Base-by-base conservation (phyloP, 2,797 vertebrate species). In the Eremophila alpestris region DNA sequence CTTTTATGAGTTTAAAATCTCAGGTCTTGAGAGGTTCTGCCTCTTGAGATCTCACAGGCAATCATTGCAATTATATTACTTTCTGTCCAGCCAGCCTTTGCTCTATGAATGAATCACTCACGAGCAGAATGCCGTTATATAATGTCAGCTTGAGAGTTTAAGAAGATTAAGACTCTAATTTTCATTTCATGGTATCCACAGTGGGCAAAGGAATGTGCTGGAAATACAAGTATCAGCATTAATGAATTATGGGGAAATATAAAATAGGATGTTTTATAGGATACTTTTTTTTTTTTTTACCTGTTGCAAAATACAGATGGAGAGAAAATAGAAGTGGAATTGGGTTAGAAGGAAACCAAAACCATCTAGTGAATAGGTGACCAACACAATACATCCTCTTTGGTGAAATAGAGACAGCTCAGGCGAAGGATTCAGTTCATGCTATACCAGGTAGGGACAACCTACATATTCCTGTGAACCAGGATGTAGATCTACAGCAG, bases 41-140 rank as follows among this genome's bases (percentile, higher is more conserved):
- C 40, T 89, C 48, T 78, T 74, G 76, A 87, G 90, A 82, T 95
- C 91, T 91, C 86, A 55, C 55, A 93, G 85, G 71, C 77, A 79
- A 62, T 87, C 54, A 89, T 30, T 89, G 55, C 90, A 96, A 96
- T 89, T 89, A 67, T 78, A 58, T 90, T 87, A 75, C 62, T 94
- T 90, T 96, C 70, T 94, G 75, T 96, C 81, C 69, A 95, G 85
- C 75, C 91, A 95, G 82, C 63, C 85, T 94, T 95, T 29, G 12
- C 79, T 87, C 64, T 90, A 38, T 10, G 11, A 85, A 49, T 67
- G 34, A 91, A 38, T 88, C 36, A 30, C 64, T 90, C n/a, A 49
- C 34, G 64, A 95, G 11, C 40, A 74, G 74, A 92, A 78, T 54
- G 38, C 26, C 1, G 2, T 85, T 94, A 59, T 38, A 46, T 60